Evolutionary conservation across 2,888 invertebrate species (phyloP).

Genomic region (Leptopilina myrica): DNA sequence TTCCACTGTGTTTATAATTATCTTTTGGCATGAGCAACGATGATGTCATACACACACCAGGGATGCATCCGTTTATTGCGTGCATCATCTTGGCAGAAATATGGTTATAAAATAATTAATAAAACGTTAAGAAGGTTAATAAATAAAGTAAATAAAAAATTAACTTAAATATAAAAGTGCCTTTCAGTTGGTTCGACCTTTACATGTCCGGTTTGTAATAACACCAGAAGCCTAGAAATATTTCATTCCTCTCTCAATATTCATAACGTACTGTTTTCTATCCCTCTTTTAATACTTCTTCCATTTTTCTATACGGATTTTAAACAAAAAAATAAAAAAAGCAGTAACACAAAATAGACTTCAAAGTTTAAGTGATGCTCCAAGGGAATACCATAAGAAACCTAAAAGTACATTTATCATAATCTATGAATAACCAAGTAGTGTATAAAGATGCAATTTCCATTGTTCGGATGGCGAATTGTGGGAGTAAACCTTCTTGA

Average conservation of each 20-base stretch:
- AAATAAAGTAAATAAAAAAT: not conserved
- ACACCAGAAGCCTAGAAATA: no score
- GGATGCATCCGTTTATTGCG: constrained; percentile 21
- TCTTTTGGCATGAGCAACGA: constrained; percentile 41
- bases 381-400: constrained; percentile 72
- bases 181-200: no score
- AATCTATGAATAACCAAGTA: constrained; percentile 54
- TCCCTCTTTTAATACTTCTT: no score
- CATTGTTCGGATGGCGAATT: not conserved
- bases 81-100: not conserved
- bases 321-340: no score
- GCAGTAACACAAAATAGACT: constrained; percentile 68
- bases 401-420: constrained; percentile 64
- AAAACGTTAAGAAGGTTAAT: not conserved
- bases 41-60: constrained; percentile 28
- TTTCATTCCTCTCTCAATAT: no score
- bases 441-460: not conserved
- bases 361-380: constrained; percentile 70
- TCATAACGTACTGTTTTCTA: no score
- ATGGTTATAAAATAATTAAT: constrained; percentile 1
- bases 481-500: constrained; percentile 27
- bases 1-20: constrained; percentile 42
- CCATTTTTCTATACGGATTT: no score
- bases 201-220: no score
- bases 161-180: no score